phyloP scores from a whole-genome alignment of 2,797 vertebrate species.

The Poeciliopsis presidionis region DNA sequence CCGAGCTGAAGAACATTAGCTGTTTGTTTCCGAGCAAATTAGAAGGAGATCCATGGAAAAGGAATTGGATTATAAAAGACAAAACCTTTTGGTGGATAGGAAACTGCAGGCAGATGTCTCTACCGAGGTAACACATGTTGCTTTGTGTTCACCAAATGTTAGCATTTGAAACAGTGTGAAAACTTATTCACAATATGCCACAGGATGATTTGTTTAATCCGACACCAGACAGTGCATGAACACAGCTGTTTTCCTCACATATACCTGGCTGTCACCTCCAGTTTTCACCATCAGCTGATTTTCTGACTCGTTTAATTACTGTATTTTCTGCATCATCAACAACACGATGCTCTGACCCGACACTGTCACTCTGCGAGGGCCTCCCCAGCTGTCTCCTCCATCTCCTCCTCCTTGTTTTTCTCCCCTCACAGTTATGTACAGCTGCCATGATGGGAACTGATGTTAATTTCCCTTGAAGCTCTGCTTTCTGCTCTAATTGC shows the following conservation, averaged over 20 bases:
- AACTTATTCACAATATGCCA: background rate
- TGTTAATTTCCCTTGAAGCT: constrained; percentile 46
- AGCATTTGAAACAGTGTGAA: no score
- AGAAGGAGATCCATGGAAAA: background rate
- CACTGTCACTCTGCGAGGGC: constrained; percentile 16
- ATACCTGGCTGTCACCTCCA: constrained; percentile 14
- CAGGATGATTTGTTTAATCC: constrained; percentile 18
- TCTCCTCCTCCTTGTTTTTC: background rate
- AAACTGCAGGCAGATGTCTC: background rate
- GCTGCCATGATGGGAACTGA: constrained; percentile 33
- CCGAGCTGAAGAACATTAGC: background rate
- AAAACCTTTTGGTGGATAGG: constrained; percentile 1
- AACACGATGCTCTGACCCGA: constrained; percentile 14
- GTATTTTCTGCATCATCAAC: constrained; percentile 27
- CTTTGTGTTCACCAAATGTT: background rate
- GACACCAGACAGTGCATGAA: constrained; percentile 3
- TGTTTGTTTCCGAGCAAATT: background rate
- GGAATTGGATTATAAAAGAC: background rate
- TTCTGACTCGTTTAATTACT: constrained; percentile 34
- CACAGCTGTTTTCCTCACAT: constrained; percentile 3
- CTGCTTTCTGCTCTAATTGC: constrained; percentile 60
- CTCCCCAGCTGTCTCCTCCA: background rate
- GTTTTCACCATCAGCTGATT: constrained; percentile 32
- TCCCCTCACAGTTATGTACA: constrained; percentile 33
- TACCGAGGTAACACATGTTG: background rate